A percentile compares a stretch with the other conserved stretches of the same genome.
phyloP scores from a whole-genome alignment of 2,113 vertebrate species.

The Clarias magur region DNA sequence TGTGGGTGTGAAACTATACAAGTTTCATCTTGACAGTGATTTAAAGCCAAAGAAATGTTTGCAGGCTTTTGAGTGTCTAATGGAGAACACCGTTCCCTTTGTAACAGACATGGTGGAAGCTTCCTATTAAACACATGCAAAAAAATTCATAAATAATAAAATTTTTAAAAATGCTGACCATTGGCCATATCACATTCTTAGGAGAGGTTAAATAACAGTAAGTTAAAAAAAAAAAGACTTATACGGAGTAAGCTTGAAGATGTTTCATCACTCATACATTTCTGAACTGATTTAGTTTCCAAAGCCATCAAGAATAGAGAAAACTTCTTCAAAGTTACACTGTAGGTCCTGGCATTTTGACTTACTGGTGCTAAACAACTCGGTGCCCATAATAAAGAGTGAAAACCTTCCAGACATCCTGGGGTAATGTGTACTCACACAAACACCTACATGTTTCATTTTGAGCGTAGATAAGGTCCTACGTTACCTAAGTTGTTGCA shows the following conservation, averaged over 20 bases:
- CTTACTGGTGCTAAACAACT: not conserved
- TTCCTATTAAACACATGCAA: not conserved
- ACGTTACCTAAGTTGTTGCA: not conserved
- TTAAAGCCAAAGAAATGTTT: conserved; percentile 48
- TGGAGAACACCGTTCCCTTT: not conserved
- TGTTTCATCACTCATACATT: not conserved
- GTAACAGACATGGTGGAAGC: not conserved
- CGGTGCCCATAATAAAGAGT: not conserved
- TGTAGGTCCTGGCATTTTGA: not conserved
- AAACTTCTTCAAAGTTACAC: not conserved
- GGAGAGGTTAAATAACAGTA: not conserved
- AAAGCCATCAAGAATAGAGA: not conserved
- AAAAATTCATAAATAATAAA: not conserved
- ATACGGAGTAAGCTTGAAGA: not conserved
- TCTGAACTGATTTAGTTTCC: not conserved
- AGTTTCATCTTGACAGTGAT: conserved; percentile 14
- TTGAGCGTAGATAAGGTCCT: conserved; percentile 1
- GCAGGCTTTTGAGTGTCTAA: not conserved
- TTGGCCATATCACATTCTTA: not conserved
- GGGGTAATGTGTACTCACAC: conserved; percentile 42
- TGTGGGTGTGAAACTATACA: not conserved
- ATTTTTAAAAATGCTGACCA: not conserved
- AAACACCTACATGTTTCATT: not conserved
- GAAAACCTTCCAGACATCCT: not conserved
- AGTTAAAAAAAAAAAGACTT: not conserved